Base-by-base conservation (phyloP, 2,888 invertebrate species). In the Drosophila affinis region DNA sequence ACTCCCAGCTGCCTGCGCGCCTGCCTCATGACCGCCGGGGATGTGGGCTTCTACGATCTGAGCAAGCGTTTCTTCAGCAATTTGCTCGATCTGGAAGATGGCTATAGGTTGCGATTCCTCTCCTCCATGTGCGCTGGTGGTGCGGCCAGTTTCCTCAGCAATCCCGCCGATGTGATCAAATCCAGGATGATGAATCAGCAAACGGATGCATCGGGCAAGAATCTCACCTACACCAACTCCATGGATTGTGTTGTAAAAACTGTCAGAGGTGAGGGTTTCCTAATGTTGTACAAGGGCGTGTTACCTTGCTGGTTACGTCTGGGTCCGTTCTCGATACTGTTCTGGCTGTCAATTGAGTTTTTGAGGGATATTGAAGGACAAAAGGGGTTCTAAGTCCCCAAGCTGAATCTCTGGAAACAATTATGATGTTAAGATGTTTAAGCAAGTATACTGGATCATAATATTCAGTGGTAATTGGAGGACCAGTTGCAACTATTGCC, bases 241-340 rank as follows among this genome's bases (percentile, higher is more conserved):
- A 92, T 96, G 51, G 97, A 98, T 90, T 98, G 98, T 88, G 90
- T 97, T 17, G 92, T 94, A 72, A 96, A 96, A 93, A 96, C 98
- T 3, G 94, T 97, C 24, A 94, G 93, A 85, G 95, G 95, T 80
- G 98, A 98, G 93, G 97, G 98, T 1, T 91, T 96, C 59, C 90
- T 94, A 62, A 96, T 97, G 0, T 91, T 98, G 4, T 98, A 98
- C 92, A 97, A 97, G 93, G 98, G 98, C 14, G 97, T 98, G 91
- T 92, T 98, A 56, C 98, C 98, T 0, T 95, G 97, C 18, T 98
- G 97, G 96, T 94, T 98, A 89, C 93, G 98, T 67, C 94, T 98
- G 93, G 98, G 97, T 0, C 98, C 98, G 0, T 98, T 98, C 97
- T 97, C 97, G 0, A 93, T 98, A 9, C 96, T 96, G 39, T 98